These are phyloP conservation scores for Peromyscus leucopus DNA, from an alignment of 2,113 vertebrate species.

Conservation along the genomic window DNA sequence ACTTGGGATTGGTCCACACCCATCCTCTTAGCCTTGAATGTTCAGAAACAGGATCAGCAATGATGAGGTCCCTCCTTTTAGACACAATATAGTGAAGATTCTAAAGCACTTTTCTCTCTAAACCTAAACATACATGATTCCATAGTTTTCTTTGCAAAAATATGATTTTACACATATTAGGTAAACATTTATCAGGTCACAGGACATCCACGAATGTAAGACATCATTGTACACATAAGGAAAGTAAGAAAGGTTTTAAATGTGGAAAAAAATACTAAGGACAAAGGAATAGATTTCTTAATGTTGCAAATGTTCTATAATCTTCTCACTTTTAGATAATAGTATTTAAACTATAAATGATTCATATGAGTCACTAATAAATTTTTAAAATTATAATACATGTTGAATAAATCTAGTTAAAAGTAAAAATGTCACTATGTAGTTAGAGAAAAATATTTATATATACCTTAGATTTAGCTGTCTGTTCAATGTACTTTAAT, in stretches of 20 bases:
- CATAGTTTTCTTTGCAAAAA: neutral
- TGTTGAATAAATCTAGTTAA: slow-evolving; percentile 78
- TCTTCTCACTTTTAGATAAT: slow-evolving; percentile 73
- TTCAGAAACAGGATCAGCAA: neutral
- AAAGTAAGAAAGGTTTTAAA: neutral
- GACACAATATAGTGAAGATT: slow-evolving; percentile 36
- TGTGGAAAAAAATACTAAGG: neutral
- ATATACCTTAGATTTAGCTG: neutral
- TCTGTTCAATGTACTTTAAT: slow-evolving; percentile 10
- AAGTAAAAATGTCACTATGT: slow-evolving; percentile 38
- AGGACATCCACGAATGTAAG: neutral
- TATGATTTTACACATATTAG: neutral
- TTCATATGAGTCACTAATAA: slow-evolving; percentile 83
- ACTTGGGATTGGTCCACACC: neutral
- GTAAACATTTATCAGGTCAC: neutral
- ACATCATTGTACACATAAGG: neutral
- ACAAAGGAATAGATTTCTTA: neutral
- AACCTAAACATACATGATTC: neutral
- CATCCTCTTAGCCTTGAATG: neutral
- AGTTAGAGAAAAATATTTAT: neutral
- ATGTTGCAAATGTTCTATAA: neutral
- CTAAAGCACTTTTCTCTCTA: slow-evolving; percentile 56
- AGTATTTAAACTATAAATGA: slow-evolving; percentile 82
- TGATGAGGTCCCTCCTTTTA: neutral
- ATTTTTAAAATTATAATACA: slow-evolving; percentile 81